These are phyloP conservation scores for Psylliodes chrysocephalus DNA, from an alignment of 2,888 invertebrate species.

Conservation along the genomic window DNA sequence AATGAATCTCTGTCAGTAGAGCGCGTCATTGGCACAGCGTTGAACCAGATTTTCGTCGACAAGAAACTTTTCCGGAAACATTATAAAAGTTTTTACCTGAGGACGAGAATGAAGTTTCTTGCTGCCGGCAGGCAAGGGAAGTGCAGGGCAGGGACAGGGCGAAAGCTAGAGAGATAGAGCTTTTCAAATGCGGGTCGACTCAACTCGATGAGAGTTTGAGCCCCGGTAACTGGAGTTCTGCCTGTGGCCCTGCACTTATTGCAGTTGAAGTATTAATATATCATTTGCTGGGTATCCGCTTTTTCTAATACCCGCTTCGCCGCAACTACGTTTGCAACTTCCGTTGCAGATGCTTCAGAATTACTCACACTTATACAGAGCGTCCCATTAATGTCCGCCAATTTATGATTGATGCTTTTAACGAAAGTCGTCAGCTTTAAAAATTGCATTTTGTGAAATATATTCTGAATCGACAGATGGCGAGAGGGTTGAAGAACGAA, in stretches of 20 bases:
- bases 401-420: too few species aligned
- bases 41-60: not conserved
- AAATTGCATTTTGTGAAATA: too few species aligned
- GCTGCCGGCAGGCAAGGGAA: too few species aligned
- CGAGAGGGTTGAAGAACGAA: too few species aligned
- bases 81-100: slow-evolving; percentile 10
- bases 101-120: slow-evolving; percentile 9
- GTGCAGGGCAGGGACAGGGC: not conserved
- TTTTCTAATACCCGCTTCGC: slow-evolving; percentile 6
- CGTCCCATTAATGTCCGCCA: not conserved
- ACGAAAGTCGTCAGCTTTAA: too few species aligned
- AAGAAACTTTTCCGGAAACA: not conserved
- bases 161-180: not conserved
- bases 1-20: not conserved
- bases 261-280: slow-evolving; percentile 19
- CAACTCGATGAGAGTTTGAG: not conserved
- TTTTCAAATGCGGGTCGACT: not conserved
- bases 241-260: not conserved
- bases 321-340: not conserved
- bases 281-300: slow-evolving; percentile 17
- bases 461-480: too few species aligned
- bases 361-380: not conserved
- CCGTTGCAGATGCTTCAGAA: slow-evolving; percentile 11
- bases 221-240: not conserved
- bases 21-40: not conserved